A percentile compares a stretch with the other conserved stretches of the same genome.
phyloP scores from a whole-genome alignment of 2,888 invertebrate genomes.

The Notocelia uddmanniana region DNA sequence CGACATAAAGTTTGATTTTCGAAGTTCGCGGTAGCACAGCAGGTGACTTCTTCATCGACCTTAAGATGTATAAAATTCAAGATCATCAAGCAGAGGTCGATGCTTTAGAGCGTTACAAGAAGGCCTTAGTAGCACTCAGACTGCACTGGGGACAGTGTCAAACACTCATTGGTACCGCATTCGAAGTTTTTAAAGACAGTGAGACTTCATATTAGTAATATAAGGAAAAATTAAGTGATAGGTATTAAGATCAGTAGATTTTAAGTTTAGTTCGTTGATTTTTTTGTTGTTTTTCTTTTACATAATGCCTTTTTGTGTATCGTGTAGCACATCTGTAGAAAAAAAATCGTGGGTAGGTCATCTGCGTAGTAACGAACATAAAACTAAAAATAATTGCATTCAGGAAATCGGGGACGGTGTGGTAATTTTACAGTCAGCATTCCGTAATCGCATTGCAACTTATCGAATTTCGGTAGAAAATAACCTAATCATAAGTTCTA shows the following conservation, averaged over 20 bases:
- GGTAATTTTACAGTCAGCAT: too few relatives aligned
- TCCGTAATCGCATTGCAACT: too few relatives aligned
- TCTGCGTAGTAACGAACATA: too few relatives aligned
- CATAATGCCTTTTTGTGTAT: slow-evolving; percentile 26
- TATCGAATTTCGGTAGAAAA: too few relatives aligned
- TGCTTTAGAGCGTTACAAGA: too few relatives aligned
- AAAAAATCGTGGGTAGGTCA: slow-evolving; percentile 31
- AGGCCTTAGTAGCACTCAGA: background rate
- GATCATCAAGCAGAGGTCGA: background rate
- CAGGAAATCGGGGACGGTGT: too few relatives aligned
- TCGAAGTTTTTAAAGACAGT: background rate
- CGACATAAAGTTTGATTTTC: too few relatives aligned
- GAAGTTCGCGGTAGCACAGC: background rate
- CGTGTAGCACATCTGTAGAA: slow-evolving; percentile 29
- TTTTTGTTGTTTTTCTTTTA: background rate
- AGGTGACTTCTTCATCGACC: slow-evolving; percentile 16
- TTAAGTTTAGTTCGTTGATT: background rate
- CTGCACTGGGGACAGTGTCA: slow-evolving; percentile 1
- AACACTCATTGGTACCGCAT: background rate
- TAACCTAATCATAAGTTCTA: background rate
- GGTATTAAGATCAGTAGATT: background rate
- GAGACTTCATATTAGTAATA: background rate
- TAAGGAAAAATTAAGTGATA: too few relatives aligned
- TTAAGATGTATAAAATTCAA: slow-evolving; percentile 3
- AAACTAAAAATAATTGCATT: too few relatives aligned